Evolutionary conservation across 2,888 invertebrate genomes (phyloP).

Genomic region (Dilophus febrilis): DNA sequence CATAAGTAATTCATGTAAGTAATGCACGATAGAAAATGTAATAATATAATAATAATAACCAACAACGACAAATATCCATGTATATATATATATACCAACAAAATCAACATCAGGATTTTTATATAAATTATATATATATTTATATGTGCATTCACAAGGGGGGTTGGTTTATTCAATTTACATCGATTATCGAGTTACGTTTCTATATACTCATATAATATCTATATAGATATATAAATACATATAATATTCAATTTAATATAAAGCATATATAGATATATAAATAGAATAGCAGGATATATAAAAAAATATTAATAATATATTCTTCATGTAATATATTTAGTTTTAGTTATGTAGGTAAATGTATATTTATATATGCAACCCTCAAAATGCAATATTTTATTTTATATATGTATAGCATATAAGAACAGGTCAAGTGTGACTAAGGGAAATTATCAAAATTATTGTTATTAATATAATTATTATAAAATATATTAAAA

Average conservation of each 20-base stretch:
- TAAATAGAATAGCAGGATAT: too few species aligned
- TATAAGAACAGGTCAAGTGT: constrained; percentile 1
- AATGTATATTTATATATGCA: not conserved
- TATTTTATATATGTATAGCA: too few species aligned
- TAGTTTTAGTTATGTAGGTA: not conserved
- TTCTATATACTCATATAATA: not conserved
- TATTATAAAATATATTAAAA: not conserved
- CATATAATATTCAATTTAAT: too few species aligned
- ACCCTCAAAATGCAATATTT: too few species aligned
- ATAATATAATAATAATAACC: too few species aligned
- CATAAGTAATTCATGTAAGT: constrained; percentile 17
- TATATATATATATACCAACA: too few species aligned
- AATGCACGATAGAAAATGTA: not conserved
- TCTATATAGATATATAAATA: too few species aligned
- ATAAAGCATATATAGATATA: too few species aligned
- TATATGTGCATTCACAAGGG: too few species aligned
- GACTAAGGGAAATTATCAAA: constrained; percentile 2
- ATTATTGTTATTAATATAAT: not conserved
- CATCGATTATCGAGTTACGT: constrained; percentile 11
- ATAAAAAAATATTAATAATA: too few species aligned
- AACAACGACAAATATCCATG: too few species aligned
- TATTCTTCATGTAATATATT: not conserved
- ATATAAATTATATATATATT: too few species aligned
- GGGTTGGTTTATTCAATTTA: constrained; percentile 10
- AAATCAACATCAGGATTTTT: constrained; percentile 7